A percentile compares a stretch with the other conserved stretches of the same genome.
Evolutionary conservation across 2,113 vertebrate species (phyloP).

Genomic region (Strix aluco): DNA sequence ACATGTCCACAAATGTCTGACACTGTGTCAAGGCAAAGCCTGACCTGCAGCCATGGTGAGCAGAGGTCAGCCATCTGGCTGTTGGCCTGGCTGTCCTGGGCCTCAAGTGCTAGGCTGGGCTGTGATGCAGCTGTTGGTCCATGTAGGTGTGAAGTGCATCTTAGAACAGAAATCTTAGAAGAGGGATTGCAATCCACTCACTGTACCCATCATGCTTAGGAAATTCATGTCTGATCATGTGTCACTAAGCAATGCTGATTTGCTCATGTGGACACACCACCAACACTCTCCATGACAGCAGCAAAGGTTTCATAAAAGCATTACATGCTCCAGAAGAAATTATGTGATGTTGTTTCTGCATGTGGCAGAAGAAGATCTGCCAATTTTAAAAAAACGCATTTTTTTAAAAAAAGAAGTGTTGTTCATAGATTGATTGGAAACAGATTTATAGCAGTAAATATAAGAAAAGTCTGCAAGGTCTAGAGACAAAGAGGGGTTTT

Average conservation of each 20-base stretch:
- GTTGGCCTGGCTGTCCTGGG: not conserved
- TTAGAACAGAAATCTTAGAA: not conserved
- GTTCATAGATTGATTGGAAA: not conserved
- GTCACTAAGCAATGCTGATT: not conserved
- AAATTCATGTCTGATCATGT: not conserved
- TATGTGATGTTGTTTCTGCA: not conserved
- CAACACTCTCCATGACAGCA: fast-evolving
- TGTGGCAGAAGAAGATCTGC: not conserved
- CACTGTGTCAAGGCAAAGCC: not conserved
- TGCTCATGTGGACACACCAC: not conserved
- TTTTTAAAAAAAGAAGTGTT: not conserved
- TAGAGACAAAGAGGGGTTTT: not conserved
- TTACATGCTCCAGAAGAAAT: not conserved
- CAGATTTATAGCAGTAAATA: not conserved
- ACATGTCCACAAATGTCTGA: not conserved
- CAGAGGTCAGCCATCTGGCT: fast-evolving
- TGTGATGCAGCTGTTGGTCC: not conserved
- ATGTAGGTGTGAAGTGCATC: no score
- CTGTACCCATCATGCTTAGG: not conserved
- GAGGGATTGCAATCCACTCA: not conserved
- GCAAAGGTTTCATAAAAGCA: not conserved
- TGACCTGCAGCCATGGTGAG: fast-evolving
- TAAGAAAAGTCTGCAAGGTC: not conserved
- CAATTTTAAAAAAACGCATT: not conserved
- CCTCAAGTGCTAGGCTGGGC: not conserved